Evolutionary conservation across 1,140 invertebrate genomes (phyloP), one percentile per base, ranked within the genome.

Genomic region (Neodiprion virginianus): DNA sequence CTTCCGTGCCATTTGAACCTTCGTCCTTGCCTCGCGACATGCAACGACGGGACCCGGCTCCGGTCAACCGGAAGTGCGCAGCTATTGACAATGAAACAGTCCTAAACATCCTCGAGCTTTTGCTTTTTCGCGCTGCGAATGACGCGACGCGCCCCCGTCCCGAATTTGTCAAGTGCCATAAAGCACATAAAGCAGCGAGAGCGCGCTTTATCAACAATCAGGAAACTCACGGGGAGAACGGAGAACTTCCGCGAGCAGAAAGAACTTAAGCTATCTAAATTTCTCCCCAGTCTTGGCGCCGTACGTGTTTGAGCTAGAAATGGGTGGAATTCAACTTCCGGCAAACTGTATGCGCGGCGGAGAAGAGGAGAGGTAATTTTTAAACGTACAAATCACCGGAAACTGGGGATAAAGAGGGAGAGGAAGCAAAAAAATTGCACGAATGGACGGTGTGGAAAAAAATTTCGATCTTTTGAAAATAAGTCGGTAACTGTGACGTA

Each of bases 261-360:
- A 61, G 53, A 61, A 61, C n/a, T 61, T 61, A 61, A 61, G 53
- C 8, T 61, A 61, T 61, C 53, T 61, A 61, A 61, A 61, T 61
- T 61, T 61, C 53, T 61, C n/a, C 53, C 11, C 53, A 61, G 53
- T 61, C 53, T 12, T 14, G 53, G 53, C 53, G 53, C 11, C 11
- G 53, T 61, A 61, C 53, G 53, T 61, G 53, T 61, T 17, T 12
- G 53, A 61, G 11, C 11, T 61, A 61, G 53, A 61, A 61, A 61
- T 61, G 53, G 53, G 53, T 12, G 1, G n/a, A 61, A 61, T 61
- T 61, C 11, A 61, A 61, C 53, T 61, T 17, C 53, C 11, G 53
- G 11, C n/a, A 61, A 61, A 61, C 53, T 61, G 8, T 61, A 61
- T 61, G 53, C 53, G n/a, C 3, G 53, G 28, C 28, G 28, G 2